A percentile compares a stretch with the other conserved stretches of the same genome.
phyloP scores from a whole-genome alignment of 2,888 invertebrate species.

The Drosophila multiciliata region DNA sequence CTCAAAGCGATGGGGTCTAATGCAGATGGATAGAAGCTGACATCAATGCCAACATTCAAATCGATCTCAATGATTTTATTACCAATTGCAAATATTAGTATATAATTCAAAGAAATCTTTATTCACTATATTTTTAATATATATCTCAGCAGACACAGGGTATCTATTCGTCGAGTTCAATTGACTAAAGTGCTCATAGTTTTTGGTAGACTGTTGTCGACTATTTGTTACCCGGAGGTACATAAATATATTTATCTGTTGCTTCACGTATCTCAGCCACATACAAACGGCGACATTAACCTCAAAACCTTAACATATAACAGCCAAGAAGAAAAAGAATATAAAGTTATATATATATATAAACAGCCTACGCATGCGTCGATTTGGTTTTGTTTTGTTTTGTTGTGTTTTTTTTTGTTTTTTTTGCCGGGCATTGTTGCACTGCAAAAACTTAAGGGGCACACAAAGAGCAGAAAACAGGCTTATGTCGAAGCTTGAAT shows the following conservation, averaged over 20 bases:
- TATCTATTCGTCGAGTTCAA: conserved; percentile 10
- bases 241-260: conserved; percentile 36
- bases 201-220: conserved; percentile 41
- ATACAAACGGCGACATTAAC: conserved; percentile 76
- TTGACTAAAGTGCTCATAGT: not conserved
- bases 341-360: conserved; percentile 16
- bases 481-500: conserved; percentile 47
- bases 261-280: conserved; percentile 43
- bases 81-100: not conserved
- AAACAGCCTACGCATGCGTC: conserved; percentile 64
- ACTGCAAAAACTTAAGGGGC: conserved; percentile 29
- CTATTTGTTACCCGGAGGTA: conserved; percentile 53
- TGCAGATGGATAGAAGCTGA: not conserved
- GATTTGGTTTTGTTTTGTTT: conserved; percentile 48
- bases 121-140: not conserved
- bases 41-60: not conserved
- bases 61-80: not conserved
- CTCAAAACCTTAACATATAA: conserved; percentile 66
- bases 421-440: conserved; percentile 34
- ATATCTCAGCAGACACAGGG: not conserved
- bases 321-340: conserved; percentile 34
- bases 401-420: conserved; percentile 10
- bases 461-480: conserved; percentile 22
- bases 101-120: not conserved
- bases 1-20: not conserved